Evolutionary conservation across 1,140 invertebrate species (phyloP), one percentile per base, ranked within the genome.

Genomic region (Eumaeus atala): DNA sequence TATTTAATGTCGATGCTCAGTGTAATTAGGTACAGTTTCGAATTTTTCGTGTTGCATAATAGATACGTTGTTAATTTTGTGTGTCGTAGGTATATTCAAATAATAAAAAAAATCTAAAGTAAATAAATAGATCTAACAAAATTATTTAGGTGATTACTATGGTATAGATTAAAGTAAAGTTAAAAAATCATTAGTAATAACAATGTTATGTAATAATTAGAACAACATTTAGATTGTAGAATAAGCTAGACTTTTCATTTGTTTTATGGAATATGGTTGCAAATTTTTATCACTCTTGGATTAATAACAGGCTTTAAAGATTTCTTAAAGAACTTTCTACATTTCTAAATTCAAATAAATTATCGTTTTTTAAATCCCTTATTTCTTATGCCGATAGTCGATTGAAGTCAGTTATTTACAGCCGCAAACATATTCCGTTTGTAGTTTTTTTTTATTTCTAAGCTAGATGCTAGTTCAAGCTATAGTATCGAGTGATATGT

Each of bases 401-500:
- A 14, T 44, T 44, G 40, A 44, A 44, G 40, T 44, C 12, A 14
- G 40, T 14, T 44, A 28, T 28, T 28, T 6, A 28, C 2, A 44
- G 40, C 64, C 61, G 68, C 66, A 72, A 77, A 79, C 77, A 76
- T 80, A 80, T 74, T 74, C 72, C 70, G 2, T 72, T 61, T 37
- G 79, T 85, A 84, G 80, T 28, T 28, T 3, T 28, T n/a, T 74
- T 77, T 83, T 83, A 73, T 74, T 67, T 64, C 66, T 77, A 77
- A 77, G 72, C 72, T 85, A 85, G 78, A 61, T 81, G 82, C 80
- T 85, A 85, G 80, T 82, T 77, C 77, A 84, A 74, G 81, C 81
- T 82, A 85, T 86, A 84, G 78, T 86, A 86, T 76, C 75, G 77
- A 79, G 77, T 81, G 80, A 76, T 80, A 77, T 84, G 79, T 84